These are phyloP conservation scores for Gobio occitaniae DNA, from an alignment of 2,797 vertebrate species.

Conservation along the genomic window DNA sequence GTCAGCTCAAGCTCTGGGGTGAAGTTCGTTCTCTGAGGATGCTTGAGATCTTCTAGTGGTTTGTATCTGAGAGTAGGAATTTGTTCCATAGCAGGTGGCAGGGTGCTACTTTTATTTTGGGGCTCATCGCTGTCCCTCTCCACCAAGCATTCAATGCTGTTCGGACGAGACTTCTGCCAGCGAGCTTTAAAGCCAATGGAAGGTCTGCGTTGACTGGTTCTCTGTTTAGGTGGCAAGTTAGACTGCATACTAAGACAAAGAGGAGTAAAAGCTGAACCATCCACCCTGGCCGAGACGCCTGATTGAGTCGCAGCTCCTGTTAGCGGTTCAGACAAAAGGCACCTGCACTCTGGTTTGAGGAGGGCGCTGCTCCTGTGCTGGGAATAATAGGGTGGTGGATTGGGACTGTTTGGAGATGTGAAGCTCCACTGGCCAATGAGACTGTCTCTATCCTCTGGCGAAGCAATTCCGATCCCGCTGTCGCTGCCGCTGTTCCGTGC, in stretches of 20 bases:
- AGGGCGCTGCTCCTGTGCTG: slow-evolving; percentile 62
- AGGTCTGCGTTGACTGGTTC: slow-evolving; percentile 85
- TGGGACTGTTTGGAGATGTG: slow-evolving; percentile 50
- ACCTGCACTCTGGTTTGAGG: slow-evolving; percentile 71
- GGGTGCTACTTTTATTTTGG: slow-evolving; percentile 80
- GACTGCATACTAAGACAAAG: slow-evolving; percentile 73
- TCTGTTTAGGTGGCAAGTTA: slow-evolving; percentile 66
- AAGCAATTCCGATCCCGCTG: slow-evolving; percentile 92
- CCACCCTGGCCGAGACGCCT: slow-evolving; percentile 78
- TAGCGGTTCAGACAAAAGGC: slow-evolving; percentile 78
- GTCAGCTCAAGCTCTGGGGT: slow-evolving; percentile 79
- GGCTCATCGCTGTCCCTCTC: slow-evolving; percentile 80
- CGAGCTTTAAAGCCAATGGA: slow-evolving; percentile 85
- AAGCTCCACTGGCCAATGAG: slow-evolving; percentile 82
- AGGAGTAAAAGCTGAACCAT: slow-evolving; percentile 80
- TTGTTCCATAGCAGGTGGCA: slow-evolving; percentile 88
- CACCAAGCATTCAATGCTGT: slow-evolving; percentile 82
- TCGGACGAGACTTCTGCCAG: slow-evolving; percentile 82
- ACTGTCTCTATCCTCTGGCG: slow-evolving; percentile 88
- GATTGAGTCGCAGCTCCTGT: slow-evolving; percentile 79
- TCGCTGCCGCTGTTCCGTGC: slow-evolving; percentile 88
- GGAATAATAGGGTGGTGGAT: slow-evolving; percentile 38
- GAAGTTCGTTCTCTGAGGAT: slow-evolving; percentile 69
- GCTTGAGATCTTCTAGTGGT: slow-evolving; percentile 76
- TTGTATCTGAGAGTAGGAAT: slow-evolving; percentile 88